These are phyloP conservation scores for Polypedilum pembai DNA, from an alignment of 1,140 invertebrate genomes.

Conservation along the genomic window DNA sequence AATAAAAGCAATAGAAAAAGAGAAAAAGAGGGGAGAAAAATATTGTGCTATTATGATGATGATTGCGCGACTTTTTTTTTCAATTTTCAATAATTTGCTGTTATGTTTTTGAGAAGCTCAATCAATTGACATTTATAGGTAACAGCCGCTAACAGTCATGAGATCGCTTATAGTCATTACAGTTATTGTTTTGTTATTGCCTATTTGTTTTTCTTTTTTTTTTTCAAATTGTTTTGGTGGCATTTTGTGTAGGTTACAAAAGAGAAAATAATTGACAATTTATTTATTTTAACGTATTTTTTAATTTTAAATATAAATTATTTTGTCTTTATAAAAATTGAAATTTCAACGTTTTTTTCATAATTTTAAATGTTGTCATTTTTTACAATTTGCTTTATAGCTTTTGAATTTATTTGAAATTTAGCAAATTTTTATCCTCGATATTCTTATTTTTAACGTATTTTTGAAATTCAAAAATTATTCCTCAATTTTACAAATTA, in stretches of 20 bases:
- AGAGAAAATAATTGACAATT: neutral
- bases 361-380: too few relatives aligned
- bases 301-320: too few relatives aligned
- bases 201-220: neutral
- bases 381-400: too few relatives aligned
- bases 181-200: neutral
- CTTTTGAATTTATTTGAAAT: too few relatives aligned
- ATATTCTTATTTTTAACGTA: too few relatives aligned
- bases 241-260: neutral
- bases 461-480: too few relatives aligned
- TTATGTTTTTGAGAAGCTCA: constrained; percentile 4
- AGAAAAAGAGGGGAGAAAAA: neutral
- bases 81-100: constrained; percentile 6
- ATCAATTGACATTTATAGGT: constrained; percentile 1
- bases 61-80: neutral
- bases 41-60: neutral
- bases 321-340: too few relatives aligned
- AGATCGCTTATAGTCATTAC: neutral
- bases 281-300: neutral
- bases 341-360: too few relatives aligned
- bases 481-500: too few relatives aligned
- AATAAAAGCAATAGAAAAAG: neutral
- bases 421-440: too few relatives aligned
- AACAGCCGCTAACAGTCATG: neutral
- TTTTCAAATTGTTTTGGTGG: neutral